phyloP scores from a whole-genome alignment of 2,113 vertebrate genomes.

The Pelmatolapia mariae region DNA sequence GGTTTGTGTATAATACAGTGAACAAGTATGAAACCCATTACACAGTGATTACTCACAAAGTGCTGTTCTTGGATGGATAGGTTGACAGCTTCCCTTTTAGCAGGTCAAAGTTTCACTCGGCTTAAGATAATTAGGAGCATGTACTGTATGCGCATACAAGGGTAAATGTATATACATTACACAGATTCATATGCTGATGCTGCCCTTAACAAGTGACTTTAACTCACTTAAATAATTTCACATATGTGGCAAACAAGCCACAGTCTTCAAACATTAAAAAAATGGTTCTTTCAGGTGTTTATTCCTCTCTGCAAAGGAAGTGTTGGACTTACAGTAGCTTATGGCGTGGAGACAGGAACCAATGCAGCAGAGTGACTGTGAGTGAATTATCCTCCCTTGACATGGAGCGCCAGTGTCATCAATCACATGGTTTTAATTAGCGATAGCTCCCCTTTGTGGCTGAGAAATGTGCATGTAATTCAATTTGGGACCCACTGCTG shows the following conservation, averaged over 20 bases:
- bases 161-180: conserved; percentile 22
- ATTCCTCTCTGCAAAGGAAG: conserved; percentile 27
- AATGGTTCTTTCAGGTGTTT: not conserved
- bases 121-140: conserved; percentile 37
- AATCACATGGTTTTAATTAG: conserved; percentile 78
- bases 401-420: conserved; percentile 67
- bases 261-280: not conserved
- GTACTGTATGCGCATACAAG: conserved; percentile 24
- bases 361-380: conserved; percentile 69
- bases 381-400: conserved; percentile 63
- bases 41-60: conserved; percentile 60
- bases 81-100: conserved; percentile 61
- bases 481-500: conserved; percentile 69
- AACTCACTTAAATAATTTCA: conserved; percentile 13
- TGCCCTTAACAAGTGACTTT: conserved; percentile 24
- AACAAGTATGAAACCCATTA: conserved; percentile 60
- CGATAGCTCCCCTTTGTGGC: conserved; percentile 74
- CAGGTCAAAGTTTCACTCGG: conserved; percentile 49
- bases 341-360: conserved; percentile 48
- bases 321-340: conserved; percentile 61
- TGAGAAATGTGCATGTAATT: conserved; percentile 80
- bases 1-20: conserved; percentile 3
- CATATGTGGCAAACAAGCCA: not conserved
- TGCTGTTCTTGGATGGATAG: conserved; percentile 38
- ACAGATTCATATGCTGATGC: not conserved